Evolutionary conservation across 2,888 invertebrate species (phyloP), one percentile per base, ranked within the genome.

Genomic region (Ommatoiulus sabulosus): DNA sequence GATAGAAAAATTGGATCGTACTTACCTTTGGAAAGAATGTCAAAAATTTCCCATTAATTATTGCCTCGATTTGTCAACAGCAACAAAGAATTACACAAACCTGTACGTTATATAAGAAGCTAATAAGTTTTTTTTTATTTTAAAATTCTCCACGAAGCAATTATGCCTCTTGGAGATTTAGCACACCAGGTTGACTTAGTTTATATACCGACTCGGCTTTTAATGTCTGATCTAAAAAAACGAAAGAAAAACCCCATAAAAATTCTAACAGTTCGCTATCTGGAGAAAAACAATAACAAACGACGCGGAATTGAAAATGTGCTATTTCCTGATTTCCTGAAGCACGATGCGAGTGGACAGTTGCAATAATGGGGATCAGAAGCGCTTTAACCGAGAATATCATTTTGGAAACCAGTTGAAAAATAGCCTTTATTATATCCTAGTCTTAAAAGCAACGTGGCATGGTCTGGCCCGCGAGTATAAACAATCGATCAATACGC

Each of bases 271-370:
- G 80, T 15, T 15, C 35, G 35, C 80, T 80, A 80, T 80, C 80
- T 35, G 4, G 10, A 7, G 80, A 80, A 80, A n/a, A 80, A 80
- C 35, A 80, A 80, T 80, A 35, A 57, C 57, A n/a, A n/a, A 57
- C 7, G 7, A 24, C 7, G 35, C 35, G 3, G 80, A 80, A 63
- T 63, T 63, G 63, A 63, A 72, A 72, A 80, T 57, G 80, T 35
- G 80, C 15, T 15, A 80, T 80, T 80, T 80, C 80, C 80, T 80
- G 80, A 80, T 80, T 80, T 80, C 80, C 80, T 80, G 80, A 80
- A 80, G 80, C 35, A 15, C 35, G 24, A 80, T 35, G 15, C 35
- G 24, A 80, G 80, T 80, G 80, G 24, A 35, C 80, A 80, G 35
- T 80, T 15, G 80, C 80, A 10, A 80, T 80, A 35, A 80, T 80